phyloP scores from a whole-genome alignment of 2,113 vertebrate genomes.

The Myiagra hebetior region DNA sequence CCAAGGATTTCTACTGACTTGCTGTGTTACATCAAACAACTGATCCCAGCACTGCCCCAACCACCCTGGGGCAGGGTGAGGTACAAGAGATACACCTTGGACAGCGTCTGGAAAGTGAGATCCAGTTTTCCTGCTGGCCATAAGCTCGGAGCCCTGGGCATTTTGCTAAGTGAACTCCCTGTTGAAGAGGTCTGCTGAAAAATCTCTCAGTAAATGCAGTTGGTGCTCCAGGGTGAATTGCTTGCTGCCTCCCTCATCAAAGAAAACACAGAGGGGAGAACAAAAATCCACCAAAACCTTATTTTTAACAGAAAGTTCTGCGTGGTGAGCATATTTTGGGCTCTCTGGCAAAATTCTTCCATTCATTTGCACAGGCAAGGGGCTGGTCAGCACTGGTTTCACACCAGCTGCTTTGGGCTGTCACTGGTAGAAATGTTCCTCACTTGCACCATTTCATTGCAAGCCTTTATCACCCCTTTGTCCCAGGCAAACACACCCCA shows the following conservation, averaged over 20 bases:
- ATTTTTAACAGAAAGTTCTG: background rate
- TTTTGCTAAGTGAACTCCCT: background rate
- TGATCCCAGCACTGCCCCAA: background rate
- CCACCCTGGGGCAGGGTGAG: rapidly evolving
- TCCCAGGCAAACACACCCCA: background rate
- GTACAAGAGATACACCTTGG: background rate
- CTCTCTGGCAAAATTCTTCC: background rate
- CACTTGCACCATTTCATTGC: background rate
- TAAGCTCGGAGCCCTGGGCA: background rate
- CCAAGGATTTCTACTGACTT: background rate
- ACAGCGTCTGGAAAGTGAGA: background rate
- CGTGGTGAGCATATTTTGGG: background rate
- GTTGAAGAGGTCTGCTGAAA: background rate
- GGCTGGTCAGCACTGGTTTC: background rate
- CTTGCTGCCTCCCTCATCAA: background rate
- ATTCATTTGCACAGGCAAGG: background rate
- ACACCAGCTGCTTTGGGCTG: background rate
- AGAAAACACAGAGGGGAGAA: background rate
- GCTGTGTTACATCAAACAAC: background rate
- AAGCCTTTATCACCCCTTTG: conserved; percentile 28
- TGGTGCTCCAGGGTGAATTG: background rate
- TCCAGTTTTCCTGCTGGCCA: background rate
- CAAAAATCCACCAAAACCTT: background rate
- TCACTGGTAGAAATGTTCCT: background rate
- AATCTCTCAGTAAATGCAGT: background rate